phyloP scores from a whole-genome alignment of 2,888 invertebrate genomes.

The Sesamia inferens region DNA sequence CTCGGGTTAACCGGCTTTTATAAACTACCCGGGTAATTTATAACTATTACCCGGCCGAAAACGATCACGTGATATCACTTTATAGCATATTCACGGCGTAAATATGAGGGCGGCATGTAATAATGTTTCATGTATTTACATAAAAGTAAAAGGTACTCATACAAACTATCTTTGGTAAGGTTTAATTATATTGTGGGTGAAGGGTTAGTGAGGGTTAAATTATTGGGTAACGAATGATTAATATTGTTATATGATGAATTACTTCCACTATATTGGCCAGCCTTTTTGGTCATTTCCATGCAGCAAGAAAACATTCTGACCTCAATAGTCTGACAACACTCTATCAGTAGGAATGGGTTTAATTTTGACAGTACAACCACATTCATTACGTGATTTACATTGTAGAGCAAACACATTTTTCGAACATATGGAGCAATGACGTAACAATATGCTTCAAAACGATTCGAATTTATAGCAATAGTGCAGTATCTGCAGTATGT shows the following conservation, averaged over 20 bases:
- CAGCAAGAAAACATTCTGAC: not conserved
- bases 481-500: no score
- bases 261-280: not conserved
- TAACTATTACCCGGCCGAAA: conserved; percentile 89
- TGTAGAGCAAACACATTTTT: no score
- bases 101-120: conserved; percentile 86
- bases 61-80: conserved; percentile 90
- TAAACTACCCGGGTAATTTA: conserved; percentile 90
- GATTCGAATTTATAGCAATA: no score
- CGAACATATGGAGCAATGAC: no score
- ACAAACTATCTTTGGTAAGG: conserved; percentile 50
- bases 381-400: no score
- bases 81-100: conserved; percentile 88
- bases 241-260: not conserved
- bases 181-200: conserved; percentile 32
- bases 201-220: conserved; percentile 19
- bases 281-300: not conserved
- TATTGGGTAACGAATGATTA: conserved; percentile 23
- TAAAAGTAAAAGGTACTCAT: conserved; percentile 66
- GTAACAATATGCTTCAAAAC: no score
- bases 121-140: conserved; percentile 76
- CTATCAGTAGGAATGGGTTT: no score
- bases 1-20: conserved; percentile 90
- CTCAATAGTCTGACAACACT: not conserved
- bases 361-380: no score